phyloP scores from a whole-genome alignment of 2,113 vertebrate genomes.

The Fulmarus glacialis region DNA sequence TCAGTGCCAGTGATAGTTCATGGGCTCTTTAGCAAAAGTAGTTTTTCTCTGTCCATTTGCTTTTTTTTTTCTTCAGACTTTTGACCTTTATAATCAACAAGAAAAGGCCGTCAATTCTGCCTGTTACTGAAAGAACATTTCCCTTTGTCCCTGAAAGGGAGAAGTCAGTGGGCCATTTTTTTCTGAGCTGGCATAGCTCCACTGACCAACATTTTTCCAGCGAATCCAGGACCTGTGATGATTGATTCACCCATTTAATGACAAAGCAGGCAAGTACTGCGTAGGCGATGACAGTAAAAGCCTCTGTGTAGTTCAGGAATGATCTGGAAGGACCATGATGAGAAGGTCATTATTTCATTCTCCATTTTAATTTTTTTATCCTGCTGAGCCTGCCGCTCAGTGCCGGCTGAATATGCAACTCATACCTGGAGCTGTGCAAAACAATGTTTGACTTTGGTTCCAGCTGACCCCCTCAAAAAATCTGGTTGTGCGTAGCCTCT shows the following conservation, averaged over 20 bases:
- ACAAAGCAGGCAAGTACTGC: background rate
- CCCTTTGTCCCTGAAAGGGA: background rate
- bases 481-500: background rate
- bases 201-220: background rate
- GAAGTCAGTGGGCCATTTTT: slow-evolving; percentile 17
- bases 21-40: background rate
- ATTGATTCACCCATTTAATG: background rate
- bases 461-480: background rate
- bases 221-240: background rate
- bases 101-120: background rate
- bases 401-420: background rate
- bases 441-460: background rate
- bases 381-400: background rate
- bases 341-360: background rate
- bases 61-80: background rate
- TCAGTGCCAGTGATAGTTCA: background rate
- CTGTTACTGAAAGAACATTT: background rate
- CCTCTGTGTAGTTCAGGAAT: background rate
- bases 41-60: background rate
- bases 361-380: background rate
- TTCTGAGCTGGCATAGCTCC: background rate
- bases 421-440: background rate
- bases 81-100: background rate
- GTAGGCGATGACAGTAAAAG: background rate
- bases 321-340: background rate